These are phyloP conservation scores for Sphaeridia pumilis DNA, from an alignment of 2,888 invertebrate species.

Conservation along the genomic window DNA sequence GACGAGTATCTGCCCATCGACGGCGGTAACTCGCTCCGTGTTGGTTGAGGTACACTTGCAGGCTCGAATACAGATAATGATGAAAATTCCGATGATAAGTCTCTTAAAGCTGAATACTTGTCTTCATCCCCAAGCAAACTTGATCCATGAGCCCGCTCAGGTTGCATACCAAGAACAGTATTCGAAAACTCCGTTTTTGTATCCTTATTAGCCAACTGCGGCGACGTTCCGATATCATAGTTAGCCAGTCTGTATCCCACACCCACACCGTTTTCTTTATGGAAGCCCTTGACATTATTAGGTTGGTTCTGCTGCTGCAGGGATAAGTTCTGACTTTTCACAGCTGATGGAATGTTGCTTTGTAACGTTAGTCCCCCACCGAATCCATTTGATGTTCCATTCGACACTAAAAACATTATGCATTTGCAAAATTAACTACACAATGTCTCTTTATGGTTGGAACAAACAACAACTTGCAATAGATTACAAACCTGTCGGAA, in stretches of 20 bases:
- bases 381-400: too few relatives aligned
- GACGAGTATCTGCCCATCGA: background rate
- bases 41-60: background rate
- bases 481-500: background rate
- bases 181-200: background rate
- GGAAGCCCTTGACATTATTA: background rate
- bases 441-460: too few relatives aligned
- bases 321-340: too few relatives aligned
- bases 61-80: background rate
- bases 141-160: conserved; percentile 1
- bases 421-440: too few relatives aligned
- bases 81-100: conserved; percentile 35
- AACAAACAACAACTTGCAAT: too few relatives aligned
- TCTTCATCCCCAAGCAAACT: conserved; percentile 39
- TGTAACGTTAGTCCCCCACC: too few relatives aligned
- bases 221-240: conserved; percentile 40
- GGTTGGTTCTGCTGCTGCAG: too few relatives aligned
- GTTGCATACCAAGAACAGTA: background rate
- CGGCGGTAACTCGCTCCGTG: background rate
- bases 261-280: conserved; percentile 30
- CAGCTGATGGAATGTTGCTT: too few relatives aligned
- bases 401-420: too few relatives aligned
- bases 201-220: background rate
- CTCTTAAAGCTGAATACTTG: conserved; percentile 44
- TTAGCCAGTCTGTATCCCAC: conserved; percentile 44